These are phyloP conservation scores for Abramis brama DNA, from an alignment of 2,113 vertebrate genomes.

Conservation along the genomic window DNA sequence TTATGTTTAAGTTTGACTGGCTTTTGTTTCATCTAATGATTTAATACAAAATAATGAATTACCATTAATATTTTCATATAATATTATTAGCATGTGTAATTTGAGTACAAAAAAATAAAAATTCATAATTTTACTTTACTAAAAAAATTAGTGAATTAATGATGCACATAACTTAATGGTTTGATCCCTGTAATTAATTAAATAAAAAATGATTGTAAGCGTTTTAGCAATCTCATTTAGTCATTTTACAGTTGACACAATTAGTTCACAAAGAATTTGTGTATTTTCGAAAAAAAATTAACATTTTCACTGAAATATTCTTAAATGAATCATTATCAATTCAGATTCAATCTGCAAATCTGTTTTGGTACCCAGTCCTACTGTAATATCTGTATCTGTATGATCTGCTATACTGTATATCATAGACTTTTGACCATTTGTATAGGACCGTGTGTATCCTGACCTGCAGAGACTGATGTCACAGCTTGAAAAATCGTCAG, in stretches of 20 bases:
- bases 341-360: not conserved
- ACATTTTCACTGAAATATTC: not conserved
- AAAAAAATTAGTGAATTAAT: not conserved
- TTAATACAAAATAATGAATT: not conserved
- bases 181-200: not conserved
- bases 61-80: not conserved
- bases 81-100: not conserved
- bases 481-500: slow-evolving; percentile 72
- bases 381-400: too few relatives aligned
- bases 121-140: not conserved
- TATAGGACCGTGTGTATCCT: slow-evolving; percentile 92
- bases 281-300: too few relatives aligned
- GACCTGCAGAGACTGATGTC: slow-evolving; percentile 88
- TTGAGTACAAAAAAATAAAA: too few relatives aligned
- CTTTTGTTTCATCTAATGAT: too few relatives aligned
- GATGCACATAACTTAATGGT: not conserved
- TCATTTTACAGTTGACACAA: too few relatives aligned
- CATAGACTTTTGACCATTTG: not conserved
- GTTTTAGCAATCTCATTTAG: not conserved
- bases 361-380: not conserved
- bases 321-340: not conserved
- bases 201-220: too few relatives aligned
- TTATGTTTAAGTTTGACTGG: too few relatives aligned
- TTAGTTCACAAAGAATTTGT: not conserved
- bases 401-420: not conserved